phyloP scores from a whole-genome alignment of 2,888 invertebrate genomes.

The Strigamia maritima region DNA sequence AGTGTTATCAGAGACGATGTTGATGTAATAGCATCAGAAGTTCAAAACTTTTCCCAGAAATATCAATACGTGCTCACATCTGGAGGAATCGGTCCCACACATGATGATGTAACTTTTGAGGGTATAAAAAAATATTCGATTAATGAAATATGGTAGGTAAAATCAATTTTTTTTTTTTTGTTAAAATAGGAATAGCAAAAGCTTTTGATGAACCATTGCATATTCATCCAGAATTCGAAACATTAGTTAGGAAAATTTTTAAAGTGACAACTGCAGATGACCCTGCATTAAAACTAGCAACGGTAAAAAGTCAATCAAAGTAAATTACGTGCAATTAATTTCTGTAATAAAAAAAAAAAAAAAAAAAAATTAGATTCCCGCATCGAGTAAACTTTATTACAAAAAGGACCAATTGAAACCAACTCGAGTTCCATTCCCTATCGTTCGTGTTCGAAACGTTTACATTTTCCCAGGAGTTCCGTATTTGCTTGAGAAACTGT shows the following conservation, averaged over 20 bases:
- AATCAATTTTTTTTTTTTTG: background rate
- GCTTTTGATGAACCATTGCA: slow-evolving; percentile 54
- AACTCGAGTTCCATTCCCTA: slow-evolving; percentile 56
- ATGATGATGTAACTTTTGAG: slow-evolving; percentile 72
- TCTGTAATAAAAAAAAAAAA: background rate
- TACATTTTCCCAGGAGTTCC: slow-evolving; percentile 71
- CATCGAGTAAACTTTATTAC: background rate
- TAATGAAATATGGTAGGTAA: background rate
- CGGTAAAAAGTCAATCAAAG: slow-evolving; percentile 51
- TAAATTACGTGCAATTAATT: background rate
- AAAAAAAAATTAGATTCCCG: slow-evolving; percentile 15
- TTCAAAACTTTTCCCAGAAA: slow-evolving; percentile 59
- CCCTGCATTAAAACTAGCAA: slow-evolving; percentile 47
- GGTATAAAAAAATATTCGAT: slow-evolving; percentile 51
- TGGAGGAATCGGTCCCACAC: slow-evolving; percentile 76
- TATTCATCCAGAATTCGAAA: slow-evolving; percentile 52
- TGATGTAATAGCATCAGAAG: slow-evolving; percentile 63
- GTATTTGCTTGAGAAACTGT: slow-evolving; percentile 53
- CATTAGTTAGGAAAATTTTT: slow-evolving; percentile 40
- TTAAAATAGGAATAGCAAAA: slow-evolving; percentile 50
- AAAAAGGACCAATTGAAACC: slow-evolving; percentile 39
- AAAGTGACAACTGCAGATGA: background rate
- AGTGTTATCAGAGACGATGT: slow-evolving; percentile 64
- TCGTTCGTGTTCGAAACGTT: slow-evolving; percentile 61
- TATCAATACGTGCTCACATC: slow-evolving; percentile 69